phyloP scores from a whole-genome alignment of 2,888 invertebrate species.

The Pseudococcus longispinus region DNA sequence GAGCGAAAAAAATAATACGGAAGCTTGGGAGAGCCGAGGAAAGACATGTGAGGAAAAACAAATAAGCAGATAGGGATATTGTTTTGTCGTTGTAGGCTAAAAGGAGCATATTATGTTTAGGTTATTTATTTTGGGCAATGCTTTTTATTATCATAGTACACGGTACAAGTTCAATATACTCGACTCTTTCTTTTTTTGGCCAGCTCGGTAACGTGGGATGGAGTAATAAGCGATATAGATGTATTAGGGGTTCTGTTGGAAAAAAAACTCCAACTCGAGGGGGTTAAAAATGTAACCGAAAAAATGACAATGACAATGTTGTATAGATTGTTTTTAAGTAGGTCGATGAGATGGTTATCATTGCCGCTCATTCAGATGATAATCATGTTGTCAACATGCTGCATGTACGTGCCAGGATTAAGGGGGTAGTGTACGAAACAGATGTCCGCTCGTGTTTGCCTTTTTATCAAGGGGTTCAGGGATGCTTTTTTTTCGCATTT shows the following conservation, averaged over 20 bases:
- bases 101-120: constrained; percentile 32
- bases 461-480: neutral
- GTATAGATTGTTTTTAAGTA: constrained; percentile 55
- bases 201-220: neutral
- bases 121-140: constrained; percentile 30
- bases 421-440: constrained; percentile 37
- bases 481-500: neutral
- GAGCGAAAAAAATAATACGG: too few species aligned
- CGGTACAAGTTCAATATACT: constrained; percentile 31
- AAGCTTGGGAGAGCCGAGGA: neutral
- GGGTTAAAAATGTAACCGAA: constrained; percentile 51
- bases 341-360: constrained; percentile 57
- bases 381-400: constrained; percentile 54
- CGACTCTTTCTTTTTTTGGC: neutral
- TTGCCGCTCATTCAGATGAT: constrained; percentile 55
- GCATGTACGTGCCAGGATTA: neutral
- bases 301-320: constrained; percentile 53
- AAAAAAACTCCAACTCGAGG: neutral
- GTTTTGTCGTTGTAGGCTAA: constrained; percentile 7
- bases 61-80: neutral
- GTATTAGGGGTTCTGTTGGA: too few species aligned
- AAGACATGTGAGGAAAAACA: neutral
- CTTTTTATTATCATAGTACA: neutral
- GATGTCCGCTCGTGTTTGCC: constrained; percentile 48
- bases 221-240: constrained; percentile 30